Conservation (phyloP, 2,113 vertebrate genomes). For the Eurystomus gularis region DNA sequence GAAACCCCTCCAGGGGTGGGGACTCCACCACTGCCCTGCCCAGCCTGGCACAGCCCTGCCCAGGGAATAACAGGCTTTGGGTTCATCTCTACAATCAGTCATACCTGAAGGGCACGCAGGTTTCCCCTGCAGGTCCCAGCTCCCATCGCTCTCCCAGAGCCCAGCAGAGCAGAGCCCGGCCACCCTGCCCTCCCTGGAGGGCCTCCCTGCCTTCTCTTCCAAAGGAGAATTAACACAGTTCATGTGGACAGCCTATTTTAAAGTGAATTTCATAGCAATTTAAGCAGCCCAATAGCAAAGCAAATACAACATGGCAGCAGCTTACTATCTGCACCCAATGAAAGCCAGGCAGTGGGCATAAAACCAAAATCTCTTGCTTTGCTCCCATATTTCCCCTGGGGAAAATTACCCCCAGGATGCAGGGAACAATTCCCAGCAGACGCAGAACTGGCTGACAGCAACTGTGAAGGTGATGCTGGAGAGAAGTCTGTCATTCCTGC, state of each 20-base stretch:
- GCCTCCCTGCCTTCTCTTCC: no score
- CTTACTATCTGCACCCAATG: neutral
- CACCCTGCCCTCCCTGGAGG: fast-evolving
- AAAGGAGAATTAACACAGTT: neutral
- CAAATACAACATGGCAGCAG: neutral
- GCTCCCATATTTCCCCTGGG: neutral
- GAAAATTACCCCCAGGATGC: fast-evolving
- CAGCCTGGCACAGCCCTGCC: no score
- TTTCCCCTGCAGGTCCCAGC: neutral
- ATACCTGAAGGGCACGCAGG: neutral
- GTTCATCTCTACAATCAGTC: neutral
- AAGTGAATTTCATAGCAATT: neutral
- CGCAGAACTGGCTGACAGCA: fast-evolving
- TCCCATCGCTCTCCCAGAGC: neutral
- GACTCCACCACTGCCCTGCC: no score
- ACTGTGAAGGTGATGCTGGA: neutral
- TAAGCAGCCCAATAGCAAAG: neutral
- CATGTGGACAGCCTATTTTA: neutral
- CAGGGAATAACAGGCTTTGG: no score
- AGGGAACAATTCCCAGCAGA: neutral
- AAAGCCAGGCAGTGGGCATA: neutral
- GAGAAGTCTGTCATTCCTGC: neutral
- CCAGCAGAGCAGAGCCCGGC: neutral
- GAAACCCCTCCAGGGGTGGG: no score
- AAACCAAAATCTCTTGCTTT: neutral